Evolutionary conservation across 2,113 vertebrate species (phyloP), one percentile per base, ranked within the genome.

Genomic region (Sturnus vulgaris): DNA sequence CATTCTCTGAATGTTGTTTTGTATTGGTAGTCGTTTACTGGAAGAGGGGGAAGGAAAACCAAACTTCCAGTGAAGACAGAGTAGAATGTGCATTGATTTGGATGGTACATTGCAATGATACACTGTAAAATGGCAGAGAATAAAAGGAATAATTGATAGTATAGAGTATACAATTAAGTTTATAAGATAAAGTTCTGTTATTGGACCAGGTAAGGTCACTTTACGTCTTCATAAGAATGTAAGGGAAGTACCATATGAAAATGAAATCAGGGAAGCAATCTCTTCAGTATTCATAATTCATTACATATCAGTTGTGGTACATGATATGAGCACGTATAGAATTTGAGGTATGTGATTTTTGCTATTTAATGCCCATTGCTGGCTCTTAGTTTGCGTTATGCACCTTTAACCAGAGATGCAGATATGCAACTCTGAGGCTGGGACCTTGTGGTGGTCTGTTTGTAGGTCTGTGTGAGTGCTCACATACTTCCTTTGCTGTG

Each of bases 251-350:
- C 27, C 9, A 3, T 57, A 64, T 47, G 75, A 82, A 89, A 91
- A 47, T 40, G 37, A 33, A 47, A 65, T 50, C 23, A 42, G 33
- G 35, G 27, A 83, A 82, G 37, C 39, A 47, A 16, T n/a, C 35
- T 65, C 15, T 82, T 47, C 7, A 12, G 17, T 81, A 63, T 42
- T 79, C 28, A 49, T 72, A 28, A 25, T 69, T 33, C 78, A 11
- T 47, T 90, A 19, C 11, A 6, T 50, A 14, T 22, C 9, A 31
- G 2, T 31, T 55, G 13, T 49, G 17, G 17, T 47, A 13, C 22
- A 21, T 5, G 6, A 3, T 84, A n/a, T 35, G 30, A 82, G 10
- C 40, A 28, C 0, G 0, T 39, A 7, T 6, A 40, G 37, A 24
- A 60, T 82, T 61, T 42, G 27, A 72, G 14, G 4, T 55, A 17